Evolutionary conservation across 2,113 vertebrate species (phyloP).

Genomic region (Egretta garzetta): DNA sequence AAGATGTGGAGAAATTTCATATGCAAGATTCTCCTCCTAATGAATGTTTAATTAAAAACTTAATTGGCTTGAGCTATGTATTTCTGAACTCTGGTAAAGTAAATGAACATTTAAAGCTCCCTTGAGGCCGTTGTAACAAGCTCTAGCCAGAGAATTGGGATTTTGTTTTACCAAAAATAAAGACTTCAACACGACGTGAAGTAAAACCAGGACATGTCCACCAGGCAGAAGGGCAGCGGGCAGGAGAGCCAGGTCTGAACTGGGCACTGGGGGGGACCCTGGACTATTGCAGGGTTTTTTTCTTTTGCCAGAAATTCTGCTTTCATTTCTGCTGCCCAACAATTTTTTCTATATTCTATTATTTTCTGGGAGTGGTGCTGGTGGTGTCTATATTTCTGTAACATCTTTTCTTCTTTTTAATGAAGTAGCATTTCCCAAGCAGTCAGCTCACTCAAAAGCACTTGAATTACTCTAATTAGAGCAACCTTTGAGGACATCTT

Average conservation of each 20-base stretch:
- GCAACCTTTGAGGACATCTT: not conserved
- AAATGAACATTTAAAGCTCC: not conserved
- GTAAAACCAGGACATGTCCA: not conserved
- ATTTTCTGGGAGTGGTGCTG: too few relatives aligned
- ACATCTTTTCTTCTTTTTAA: not conserved
- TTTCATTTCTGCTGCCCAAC: not conserved
- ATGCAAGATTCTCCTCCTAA: not conserved
- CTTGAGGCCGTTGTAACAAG: not conserved
- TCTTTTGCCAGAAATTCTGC: not conserved
- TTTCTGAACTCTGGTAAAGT: not conserved
- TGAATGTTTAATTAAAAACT: constrained; percentile 14
- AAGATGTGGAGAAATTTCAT: not conserved
- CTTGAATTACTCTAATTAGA: not conserved
- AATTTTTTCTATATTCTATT: not conserved
- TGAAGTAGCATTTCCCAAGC: not conserved
- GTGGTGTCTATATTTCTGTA: not conserved
- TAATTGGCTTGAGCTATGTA: constrained; percentile 2
- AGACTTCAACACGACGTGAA: not conserved
- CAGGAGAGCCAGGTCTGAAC: not conserved
- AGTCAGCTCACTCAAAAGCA: not conserved
- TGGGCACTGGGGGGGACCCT: not conserved
- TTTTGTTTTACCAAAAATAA: not conserved
- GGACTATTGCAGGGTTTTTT: not conserved
- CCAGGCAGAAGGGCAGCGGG: not conserved
- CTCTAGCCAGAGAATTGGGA: not conserved